Base-by-base conservation (phyloP, 2,888 invertebrate genomes). In the Acleris sparsana region DNA sequence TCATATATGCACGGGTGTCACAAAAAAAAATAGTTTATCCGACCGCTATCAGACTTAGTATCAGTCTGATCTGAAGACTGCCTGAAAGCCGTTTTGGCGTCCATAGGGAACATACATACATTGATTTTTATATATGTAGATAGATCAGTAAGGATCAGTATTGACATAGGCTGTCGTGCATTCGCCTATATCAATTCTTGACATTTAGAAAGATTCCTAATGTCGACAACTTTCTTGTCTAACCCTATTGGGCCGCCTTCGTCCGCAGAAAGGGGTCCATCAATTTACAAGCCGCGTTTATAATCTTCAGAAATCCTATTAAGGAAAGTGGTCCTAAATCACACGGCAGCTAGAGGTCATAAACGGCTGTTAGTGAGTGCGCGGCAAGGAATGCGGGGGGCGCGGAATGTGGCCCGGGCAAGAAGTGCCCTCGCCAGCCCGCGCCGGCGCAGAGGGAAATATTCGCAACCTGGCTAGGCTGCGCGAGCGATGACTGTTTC, bases 401-500 rank as follows among this genome's bases (percentile, higher is more conserved):
- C 78, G 71, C 79, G 85, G 88, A 87, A 88, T 88, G 89, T 81
- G 79, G 88, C 76, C 76, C 78, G 73, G 78, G 80, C 87, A 85
- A 86, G 84, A 85, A 87, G 78, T 83, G 79, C 82, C 79, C 82
- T 78, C 77, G 70, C 69, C 68, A 74, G 67, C 55, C 67, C 69
- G 57, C 69, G 67, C 65, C 69, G 68, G 67, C 62, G 65, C 66
- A 46, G 68, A 69, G 74, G 73, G 78, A 76, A 73, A 71, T 71
- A 74, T 72, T 75, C 67, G 69, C 71, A 65, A 64, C 57, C 61
- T 73, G 39, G 39, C 73, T 73, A 72, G 73, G 57, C 70, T 59
- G 58, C 46, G 18, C 49, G 53, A 49, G 58, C 46, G 53, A 51
- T 53, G 44, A 33, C 13, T 20, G 59, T 55, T 59, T 64, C 57